These are phyloP conservation scores for Gymnocephalus cernua DNA, from an alignment of 2,113 vertebrate species.

Conservation along the genomic window DNA sequence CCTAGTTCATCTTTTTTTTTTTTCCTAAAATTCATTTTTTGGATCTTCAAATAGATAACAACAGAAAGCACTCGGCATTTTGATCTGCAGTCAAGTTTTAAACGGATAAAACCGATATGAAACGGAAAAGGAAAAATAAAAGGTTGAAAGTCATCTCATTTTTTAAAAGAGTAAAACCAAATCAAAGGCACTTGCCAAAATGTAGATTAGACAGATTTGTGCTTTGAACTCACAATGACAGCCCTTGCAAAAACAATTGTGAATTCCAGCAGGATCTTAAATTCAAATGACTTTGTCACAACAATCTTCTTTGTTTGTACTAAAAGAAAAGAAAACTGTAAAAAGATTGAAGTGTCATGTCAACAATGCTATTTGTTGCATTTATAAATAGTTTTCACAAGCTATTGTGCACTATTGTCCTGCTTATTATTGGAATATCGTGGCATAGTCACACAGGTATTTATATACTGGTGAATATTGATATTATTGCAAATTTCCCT, in stretches of 20 bases:
- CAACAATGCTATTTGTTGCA: too few species aligned
- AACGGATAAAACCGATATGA: background rate
- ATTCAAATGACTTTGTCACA: background rate
- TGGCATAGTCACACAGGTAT: background rate
- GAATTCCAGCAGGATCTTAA: too few species aligned
- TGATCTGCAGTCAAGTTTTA: background rate
- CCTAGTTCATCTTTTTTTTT: too few species aligned
- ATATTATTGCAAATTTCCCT: background rate
- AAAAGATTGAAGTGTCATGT: background rate
- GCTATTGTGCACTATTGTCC: too few species aligned
- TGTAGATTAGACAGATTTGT: background rate
- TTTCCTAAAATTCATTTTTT: background rate
- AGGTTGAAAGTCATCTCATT: background rate
- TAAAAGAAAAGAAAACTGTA: background rate
- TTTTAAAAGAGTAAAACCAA: background rate
- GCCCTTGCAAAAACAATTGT: background rate
- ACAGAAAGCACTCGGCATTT: background rate
- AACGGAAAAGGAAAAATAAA: background rate
- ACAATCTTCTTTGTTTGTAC: background rate
- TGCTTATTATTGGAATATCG: background rate
- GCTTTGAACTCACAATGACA: background rate
- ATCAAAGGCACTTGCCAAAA: background rate
- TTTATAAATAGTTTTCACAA: too few species aligned
- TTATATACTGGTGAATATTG: background rate
- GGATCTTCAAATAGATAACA: background rate